phyloP scores from a whole-genome alignment of 92 coral and sea anemone species.

The Palythoa caribaeorum region DNA sequence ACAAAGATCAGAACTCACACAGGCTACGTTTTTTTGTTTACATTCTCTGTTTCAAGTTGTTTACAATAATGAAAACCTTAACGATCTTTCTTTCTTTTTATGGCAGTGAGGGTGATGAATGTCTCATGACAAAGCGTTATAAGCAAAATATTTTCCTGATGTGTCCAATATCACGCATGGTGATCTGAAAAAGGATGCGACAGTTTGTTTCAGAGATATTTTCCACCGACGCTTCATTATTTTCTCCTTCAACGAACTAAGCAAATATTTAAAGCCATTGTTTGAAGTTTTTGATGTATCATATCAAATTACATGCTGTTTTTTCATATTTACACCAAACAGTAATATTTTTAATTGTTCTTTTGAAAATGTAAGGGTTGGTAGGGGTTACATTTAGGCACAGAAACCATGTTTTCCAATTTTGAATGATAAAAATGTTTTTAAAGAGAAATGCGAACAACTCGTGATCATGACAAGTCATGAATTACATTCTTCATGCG shows the following conservation, averaged over 20 bases:
- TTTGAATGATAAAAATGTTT: neutral
- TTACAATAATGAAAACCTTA: constrained; percentile 21
- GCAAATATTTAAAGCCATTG: constrained; percentile 39
- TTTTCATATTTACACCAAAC: neutral
- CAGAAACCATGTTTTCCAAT: neutral
- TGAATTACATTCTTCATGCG: too few species aligned
- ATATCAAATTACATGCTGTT: constrained; percentile 16
- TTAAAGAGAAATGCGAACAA: neutral
- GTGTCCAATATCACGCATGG: neutral
- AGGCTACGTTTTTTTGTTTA: constrained; percentile 9
- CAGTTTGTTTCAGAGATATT: neutral
- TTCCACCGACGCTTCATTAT: neutral
- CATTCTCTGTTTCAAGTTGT: constrained; percentile 37
- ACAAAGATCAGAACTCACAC: constrained; percentile 18
- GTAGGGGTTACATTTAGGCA: neutral
- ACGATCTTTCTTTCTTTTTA: neutral
- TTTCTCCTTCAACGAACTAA: constrained; percentile 22
- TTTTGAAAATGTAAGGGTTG: neutral
- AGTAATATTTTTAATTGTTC: neutral
- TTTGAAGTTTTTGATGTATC: neutral
- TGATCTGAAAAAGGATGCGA: neutral
- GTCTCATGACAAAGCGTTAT: constrained; percentile 43
- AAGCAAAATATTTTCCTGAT: constrained; percentile 9
- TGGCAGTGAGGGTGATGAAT: constrained; percentile 51
- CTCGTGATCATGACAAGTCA: neutral